Conservation (phyloP, 2,113 vertebrate species). For the Neoarius graeffei region DNA sequence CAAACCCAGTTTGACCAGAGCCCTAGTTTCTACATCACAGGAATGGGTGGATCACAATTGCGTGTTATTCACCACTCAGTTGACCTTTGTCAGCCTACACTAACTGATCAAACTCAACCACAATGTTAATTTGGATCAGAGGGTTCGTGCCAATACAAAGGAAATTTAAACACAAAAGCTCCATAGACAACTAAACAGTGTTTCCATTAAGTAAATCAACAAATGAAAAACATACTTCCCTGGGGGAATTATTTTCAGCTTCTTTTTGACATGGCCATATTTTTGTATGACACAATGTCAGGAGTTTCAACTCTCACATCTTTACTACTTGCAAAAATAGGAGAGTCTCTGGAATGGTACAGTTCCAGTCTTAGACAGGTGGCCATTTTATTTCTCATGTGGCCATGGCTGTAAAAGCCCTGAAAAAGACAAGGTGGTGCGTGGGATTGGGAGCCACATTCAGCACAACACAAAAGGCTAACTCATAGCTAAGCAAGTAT, state of each 20-base stretch:
- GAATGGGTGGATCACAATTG: slow-evolving; percentile 30
- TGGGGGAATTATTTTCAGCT: background rate
- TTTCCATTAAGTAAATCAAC: background rate
- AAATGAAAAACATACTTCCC: background rate
- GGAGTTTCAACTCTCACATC: background rate
- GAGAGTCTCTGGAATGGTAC: slow-evolving; percentile 29
- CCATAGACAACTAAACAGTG: background rate
- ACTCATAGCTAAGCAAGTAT: background rate
- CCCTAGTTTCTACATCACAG: slow-evolving; percentile 45
- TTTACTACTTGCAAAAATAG: background rate
- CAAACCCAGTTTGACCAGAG: too few relatives aligned
- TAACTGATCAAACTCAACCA: background rate
- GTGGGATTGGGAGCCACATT: background rate
- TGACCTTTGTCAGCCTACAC: background rate
- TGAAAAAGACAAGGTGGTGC: background rate
- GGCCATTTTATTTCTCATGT: slow-evolving; percentile 19
- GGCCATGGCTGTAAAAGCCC: background rate
- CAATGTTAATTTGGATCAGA: background rate
- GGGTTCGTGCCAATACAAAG: background rate
- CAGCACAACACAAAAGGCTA: background rate
- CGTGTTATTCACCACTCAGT: slow-evolving; percentile 39
- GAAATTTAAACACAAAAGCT: background rate
- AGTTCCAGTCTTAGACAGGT: slow-evolving; percentile 8
- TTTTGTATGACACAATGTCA: background rate
- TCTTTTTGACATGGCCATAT: background rate